Evolutionary conservation across 1,140 invertebrate species (phyloP), one percentile per base, ranked within the genome.

Genomic region (Rhagoletis zephyria): DNA sequence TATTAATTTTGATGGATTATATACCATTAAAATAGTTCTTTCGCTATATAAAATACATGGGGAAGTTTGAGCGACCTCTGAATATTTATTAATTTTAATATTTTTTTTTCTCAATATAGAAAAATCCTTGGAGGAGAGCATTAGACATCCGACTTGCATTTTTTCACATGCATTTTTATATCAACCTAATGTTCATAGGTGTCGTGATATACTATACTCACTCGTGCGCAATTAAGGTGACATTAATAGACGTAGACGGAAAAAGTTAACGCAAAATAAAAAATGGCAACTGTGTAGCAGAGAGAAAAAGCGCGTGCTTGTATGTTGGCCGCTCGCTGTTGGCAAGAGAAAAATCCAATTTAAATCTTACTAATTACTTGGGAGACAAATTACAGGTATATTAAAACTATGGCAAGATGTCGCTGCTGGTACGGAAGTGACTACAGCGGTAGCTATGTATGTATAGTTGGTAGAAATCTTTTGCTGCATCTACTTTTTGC

Each of bases 351-450:
- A n/a, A 89, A 92, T 90, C 90, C 90, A 91, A 91, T 92, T 92
- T 92, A 92, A 92, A 92, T 92, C 91, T 92, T 91, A 90, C 91
- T 92, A 92, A 92, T 92, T 92, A 92, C 91, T 91, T 90, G 88
- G 89, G 91, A 91, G 91, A 92, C 91, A 92, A 92, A 92, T 92
- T 92, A 90, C 90, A 63, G 0, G 19, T 40, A 86, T 86, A 65
- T 51, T 14, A 48, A 30, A 40, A 56, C 42, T 67, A 19, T 67
- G 86, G 4, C 10, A 56, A 56, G 48, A 30, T 67, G 60, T 70
- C 48, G 86, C 63, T 51, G 12, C 30, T 30, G 30, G 51, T 56
- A 56, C 61, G 60, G 45, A 70, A 56, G 86, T 87, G 87, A 59
- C 51, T 30, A 51, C 65, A 61, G 51, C 85, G 63, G 59, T 30